These are phyloP conservation scores for Polyommatus iphigenia DNA, from an alignment of 2,888 invertebrate species.

Conservation along the genomic window DNA sequence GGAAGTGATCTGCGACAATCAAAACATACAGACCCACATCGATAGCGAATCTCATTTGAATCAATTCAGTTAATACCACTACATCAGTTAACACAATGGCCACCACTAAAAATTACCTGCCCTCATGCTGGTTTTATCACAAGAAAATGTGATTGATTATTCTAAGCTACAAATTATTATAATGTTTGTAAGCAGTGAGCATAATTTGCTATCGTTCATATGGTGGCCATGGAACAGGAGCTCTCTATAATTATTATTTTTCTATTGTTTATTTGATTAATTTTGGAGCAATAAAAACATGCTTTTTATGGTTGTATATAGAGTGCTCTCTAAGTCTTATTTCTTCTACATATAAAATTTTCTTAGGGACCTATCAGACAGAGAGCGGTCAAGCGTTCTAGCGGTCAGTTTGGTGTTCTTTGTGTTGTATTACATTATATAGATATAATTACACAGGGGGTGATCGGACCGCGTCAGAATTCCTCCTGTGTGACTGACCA, in stretches of 20 bases:
- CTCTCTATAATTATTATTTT: not conserved
- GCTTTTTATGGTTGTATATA: not conserved
- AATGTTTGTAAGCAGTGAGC: not conserved
- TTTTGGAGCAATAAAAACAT: not conserved
- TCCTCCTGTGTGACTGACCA: too few relatives aligned
- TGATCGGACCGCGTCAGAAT: too few relatives aligned
- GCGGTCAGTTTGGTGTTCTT: too few relatives aligned
- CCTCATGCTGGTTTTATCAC: not conserved
- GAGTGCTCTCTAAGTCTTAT: too few relatives aligned
- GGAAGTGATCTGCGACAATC: slow-evolving; percentile 51
- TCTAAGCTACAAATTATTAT: not conserved
- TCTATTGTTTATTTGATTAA: not conserved
- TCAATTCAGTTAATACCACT: slow-evolving; percentile 46
- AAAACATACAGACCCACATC: slow-evolving; percentile 55
- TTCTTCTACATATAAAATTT: too few relatives aligned
- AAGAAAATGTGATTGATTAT: not conserved
- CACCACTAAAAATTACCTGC: too few relatives aligned
- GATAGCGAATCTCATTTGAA: slow-evolving; percentile 55
- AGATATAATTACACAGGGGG: too few relatives aligned
- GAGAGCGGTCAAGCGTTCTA: too few relatives aligned
- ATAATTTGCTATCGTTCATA: not conserved
- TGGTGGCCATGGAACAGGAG: not conserved
- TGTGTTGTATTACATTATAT: too few relatives aligned
- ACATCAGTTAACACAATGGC: not conserved
- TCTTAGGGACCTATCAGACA: too few relatives aligned